Evolutionary conservation across 2,113 vertebrate species (phyloP).

Genomic region (Sminthopsis crassicaudata): DNA sequence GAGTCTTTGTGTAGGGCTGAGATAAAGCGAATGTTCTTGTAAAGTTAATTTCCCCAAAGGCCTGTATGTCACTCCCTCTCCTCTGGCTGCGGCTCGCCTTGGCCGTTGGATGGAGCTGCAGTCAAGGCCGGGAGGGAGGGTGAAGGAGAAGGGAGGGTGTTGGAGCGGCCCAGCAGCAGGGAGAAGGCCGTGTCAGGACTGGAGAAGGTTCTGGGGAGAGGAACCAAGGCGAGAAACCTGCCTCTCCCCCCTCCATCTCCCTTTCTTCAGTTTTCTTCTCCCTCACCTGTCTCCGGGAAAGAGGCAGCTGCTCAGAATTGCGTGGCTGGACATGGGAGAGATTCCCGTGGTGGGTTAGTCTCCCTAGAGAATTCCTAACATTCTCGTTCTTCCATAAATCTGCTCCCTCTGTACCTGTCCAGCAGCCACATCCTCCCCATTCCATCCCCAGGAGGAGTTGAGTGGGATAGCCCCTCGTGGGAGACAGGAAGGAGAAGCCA

Average conservation of each 20-base stretch:
- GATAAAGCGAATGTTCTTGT: constrained; percentile 21
- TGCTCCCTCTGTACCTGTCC: neutral
- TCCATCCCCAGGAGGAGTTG: neutral
- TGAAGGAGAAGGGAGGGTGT: neutral
- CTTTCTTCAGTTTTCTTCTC: fast-evolving
- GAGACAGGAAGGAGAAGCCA: neutral
- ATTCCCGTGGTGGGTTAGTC: neutral
- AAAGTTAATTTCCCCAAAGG: constrained; percentile 58
- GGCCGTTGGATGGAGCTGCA: neutral
- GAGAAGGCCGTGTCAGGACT: neutral
- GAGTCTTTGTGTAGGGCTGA: constrained; percentile 14
- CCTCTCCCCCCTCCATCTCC: fast-evolving
- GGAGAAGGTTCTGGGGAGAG: neutral
- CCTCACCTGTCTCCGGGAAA: neutral
- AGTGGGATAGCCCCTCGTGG: neutral
- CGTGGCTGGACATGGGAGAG: neutral
- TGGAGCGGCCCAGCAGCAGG: neutral
- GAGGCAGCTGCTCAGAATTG: neutral
- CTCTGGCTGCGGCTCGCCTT: neutral
- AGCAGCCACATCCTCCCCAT: neutral
- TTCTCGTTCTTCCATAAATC: neutral
- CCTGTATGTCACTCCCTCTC: constrained; percentile 37
- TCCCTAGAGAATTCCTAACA: neutral
- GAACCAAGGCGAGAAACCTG: neutral
- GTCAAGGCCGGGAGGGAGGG: neutral